Conservation (phyloP, 2,113 vertebrate genomes). For the Callipepla californica region DNA sequence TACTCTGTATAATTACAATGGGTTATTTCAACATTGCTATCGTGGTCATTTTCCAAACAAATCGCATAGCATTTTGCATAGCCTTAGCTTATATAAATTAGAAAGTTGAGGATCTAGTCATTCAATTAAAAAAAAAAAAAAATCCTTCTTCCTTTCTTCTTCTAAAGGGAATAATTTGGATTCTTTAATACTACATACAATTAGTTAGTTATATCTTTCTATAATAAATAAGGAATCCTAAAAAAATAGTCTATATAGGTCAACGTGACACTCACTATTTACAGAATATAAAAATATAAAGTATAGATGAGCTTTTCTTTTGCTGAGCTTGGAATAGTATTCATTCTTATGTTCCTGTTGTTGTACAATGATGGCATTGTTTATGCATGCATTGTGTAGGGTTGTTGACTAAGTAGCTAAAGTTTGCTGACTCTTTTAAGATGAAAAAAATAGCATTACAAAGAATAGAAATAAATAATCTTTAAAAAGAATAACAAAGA, state of each 20-base stretch:
- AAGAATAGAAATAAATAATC: background rate
- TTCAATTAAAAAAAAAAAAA: background rate
- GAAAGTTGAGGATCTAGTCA: background rate
- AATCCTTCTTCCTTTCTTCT: too few species aligned
- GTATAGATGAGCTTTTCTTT: background rate
- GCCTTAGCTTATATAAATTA: background rate
- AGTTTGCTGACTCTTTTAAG: background rate
- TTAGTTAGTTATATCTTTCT: background rate
- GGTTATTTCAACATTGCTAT: background rate
- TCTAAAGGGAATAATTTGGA: background rate
- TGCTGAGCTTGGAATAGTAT: background rate
- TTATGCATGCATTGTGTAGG: background rate
- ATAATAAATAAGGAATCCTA: background rate
- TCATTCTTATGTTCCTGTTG: background rate
- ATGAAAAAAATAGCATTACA: background rate
- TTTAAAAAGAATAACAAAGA: background rate
- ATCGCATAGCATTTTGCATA: background rate
- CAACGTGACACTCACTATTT: background rate
- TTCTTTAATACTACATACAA: background rate
- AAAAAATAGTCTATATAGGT: background rate
- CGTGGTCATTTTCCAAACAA: background rate
- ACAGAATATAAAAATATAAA: background rate
- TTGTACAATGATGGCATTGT: background rate
- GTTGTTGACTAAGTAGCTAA: background rate
- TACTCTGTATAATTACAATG: background rate